Evolutionary conservation across 2,888 invertebrate genomes (phyloP).

Genomic region (Drosophila infuscata): DNA sequence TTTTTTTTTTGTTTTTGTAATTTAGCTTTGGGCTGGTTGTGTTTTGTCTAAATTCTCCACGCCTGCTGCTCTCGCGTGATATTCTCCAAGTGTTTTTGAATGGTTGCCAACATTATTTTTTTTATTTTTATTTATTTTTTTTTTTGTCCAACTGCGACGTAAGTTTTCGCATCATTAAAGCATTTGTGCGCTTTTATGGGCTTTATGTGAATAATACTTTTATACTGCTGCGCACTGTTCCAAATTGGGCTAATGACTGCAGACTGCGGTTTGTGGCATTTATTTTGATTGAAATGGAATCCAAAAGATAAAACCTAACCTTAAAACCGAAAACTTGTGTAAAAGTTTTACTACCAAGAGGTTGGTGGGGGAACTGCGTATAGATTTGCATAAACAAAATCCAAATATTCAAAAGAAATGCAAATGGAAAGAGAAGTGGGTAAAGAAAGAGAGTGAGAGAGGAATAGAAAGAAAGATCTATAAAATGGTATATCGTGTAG

Average conservation of each 20-base stretch:
- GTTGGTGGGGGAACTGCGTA: slow-evolving; percentile 14
- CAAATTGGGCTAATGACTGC: slow-evolving; percentile 76
- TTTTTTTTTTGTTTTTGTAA: slow-evolving; percentile 12
- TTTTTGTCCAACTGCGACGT: slow-evolving; percentile 22
- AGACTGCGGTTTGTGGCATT: slow-evolving; percentile 55
- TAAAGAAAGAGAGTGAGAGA: neutral
- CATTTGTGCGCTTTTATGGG: slow-evolving; percentile 48
- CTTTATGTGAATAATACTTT: slow-evolving; percentile 41
- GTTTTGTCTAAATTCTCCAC: slow-evolving; percentile 12
- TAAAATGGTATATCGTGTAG: slow-evolving; percentile 36
- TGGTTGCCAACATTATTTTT: slow-evolving; percentile 45
- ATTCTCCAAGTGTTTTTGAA: slow-evolving; percentile 48
- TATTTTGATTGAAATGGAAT: slow-evolving; percentile 31
- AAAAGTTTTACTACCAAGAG: slow-evolving; percentile 27
- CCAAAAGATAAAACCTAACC: slow-evolving; percentile 28
- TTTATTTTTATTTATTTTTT: neutral
- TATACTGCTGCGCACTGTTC: slow-evolving; percentile 36
- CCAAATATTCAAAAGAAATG: slow-evolving; percentile 50
- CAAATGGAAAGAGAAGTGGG: slow-evolving; percentile 27
- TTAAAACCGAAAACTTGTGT: slow-evolving; percentile 17
- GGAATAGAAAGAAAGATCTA: slow-evolving; percentile 23
- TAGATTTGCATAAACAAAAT: slow-evolving; percentile 52
- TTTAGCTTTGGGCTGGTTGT: slow-evolving; percentile 26
- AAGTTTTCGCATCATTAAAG: slow-evolving; percentile 38
- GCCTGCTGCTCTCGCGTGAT: slow-evolving; percentile 23